These are phyloP conservation scores for Elephas maximus DNA, from an alignment of 2,113 vertebrate genomes.

Conservation along the genomic window DNA sequence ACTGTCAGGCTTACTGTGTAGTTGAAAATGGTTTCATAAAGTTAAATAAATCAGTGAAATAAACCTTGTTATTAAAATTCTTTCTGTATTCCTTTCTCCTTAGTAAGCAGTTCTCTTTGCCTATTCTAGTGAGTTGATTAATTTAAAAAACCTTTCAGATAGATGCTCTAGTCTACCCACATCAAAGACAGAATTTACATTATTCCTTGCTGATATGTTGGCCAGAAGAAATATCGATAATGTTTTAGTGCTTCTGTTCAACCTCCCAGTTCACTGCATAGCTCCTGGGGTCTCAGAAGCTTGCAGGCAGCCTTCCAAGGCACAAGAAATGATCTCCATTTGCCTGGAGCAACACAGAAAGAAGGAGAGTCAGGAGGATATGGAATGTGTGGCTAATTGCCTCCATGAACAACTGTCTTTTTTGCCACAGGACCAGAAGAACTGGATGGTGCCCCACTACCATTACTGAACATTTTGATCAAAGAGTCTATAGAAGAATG, in stretches of 20 bases:
- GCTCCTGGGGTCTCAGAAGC: not conserved
- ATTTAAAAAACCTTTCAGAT: not conserved
- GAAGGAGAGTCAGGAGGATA: not conserved
- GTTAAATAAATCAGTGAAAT: not conserved
- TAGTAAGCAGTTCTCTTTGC: not conserved
- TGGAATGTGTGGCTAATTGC: not conserved
- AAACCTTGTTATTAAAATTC: not conserved
- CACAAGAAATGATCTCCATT: not conserved
- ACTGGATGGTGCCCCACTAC: not conserved
- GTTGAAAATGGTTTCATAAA: not conserved
- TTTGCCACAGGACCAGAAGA: not conserved
- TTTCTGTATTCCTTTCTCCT: not conserved
- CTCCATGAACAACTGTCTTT: not conserved
- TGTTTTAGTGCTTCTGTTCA: not conserved
- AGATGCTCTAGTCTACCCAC: not conserved
- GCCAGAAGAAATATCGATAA: not conserved
- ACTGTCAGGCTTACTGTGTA: not conserved
- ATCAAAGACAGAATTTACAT: not conserved
- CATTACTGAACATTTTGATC: not conserved
- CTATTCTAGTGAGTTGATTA: not conserved
- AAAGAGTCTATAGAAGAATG: not conserved
- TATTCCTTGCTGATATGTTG: not conserved
- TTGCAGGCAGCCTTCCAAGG: not conserved
- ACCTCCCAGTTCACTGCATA: not conserved
- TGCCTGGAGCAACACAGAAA: not conserved